Conservation (phyloP, 2,113 vertebrate species). For the Leuciscus idus region DNA sequence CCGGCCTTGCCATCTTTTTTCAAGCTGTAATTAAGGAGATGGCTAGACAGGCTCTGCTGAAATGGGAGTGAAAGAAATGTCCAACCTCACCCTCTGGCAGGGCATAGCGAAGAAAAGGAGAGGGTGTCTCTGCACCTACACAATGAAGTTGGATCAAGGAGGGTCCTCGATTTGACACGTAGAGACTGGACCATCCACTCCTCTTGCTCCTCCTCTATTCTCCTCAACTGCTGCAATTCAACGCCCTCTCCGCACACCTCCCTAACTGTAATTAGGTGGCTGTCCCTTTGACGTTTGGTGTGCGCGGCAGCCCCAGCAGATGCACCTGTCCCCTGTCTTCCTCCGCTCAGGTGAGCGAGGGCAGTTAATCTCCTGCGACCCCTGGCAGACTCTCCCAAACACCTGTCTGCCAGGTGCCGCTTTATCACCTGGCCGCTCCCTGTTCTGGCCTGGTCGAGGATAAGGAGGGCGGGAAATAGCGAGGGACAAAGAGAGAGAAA, state of each 20-base stretch:
- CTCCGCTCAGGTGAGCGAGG: conserved; percentile 51
- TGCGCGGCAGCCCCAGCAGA: conserved; percentile 33
- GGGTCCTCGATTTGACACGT: conserved; percentile 39
- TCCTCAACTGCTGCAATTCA: conserved; percentile 51
- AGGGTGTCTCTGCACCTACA: conserved; percentile 44
- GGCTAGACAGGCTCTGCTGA: conserved; percentile 25
- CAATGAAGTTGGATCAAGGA: conserved; percentile 42
- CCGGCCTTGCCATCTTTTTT: conserved; percentile 12
- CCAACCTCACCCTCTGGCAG: conserved; percentile 52
- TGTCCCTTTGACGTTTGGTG: conserved; percentile 4
- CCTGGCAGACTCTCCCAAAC: conserved; percentile 54
- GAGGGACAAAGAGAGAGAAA: conserved; percentile 48
- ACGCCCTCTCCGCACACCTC: conserved; percentile 38
- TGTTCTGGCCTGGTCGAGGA: conserved; percentile 16
- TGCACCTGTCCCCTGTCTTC: conserved; percentile 53
- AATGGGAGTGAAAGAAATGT: conserved; percentile 17
- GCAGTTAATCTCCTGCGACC: conserved; percentile 53
- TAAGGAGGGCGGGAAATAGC: conserved; percentile 48
- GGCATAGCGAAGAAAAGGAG: conserved; percentile 37
- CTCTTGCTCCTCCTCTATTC: conserved; percentile 43
- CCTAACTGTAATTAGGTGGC: conserved; percentile 56
- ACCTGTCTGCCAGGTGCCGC: conserved; percentile 60
- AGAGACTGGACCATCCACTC: conserved; percentile 49
- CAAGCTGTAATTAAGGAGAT: conserved; percentile 55
- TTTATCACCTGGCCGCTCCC: conserved; percentile 46